Conservation (phyloP, 2,113 vertebrate genomes). For the Podarcis raffonei region DNA sequence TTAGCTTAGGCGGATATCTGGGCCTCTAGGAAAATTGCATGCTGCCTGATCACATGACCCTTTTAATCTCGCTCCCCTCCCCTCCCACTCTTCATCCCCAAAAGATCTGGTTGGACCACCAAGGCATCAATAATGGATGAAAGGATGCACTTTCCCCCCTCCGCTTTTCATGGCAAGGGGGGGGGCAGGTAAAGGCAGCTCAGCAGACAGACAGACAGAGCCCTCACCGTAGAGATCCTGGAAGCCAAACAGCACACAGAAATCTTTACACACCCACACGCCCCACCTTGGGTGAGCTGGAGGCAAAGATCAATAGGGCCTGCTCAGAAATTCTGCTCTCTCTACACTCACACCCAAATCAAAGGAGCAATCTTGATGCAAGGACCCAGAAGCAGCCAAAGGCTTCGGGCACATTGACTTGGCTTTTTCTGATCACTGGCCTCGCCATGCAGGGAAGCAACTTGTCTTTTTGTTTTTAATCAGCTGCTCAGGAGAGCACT, state of each 20-base stretch:
- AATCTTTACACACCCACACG: no score
- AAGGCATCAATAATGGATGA: conserved; percentile 28
- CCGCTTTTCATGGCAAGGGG: not conserved
- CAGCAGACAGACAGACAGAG: no score
- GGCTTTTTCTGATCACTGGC: not conserved
- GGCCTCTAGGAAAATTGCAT: not conserved
- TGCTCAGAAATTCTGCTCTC: not conserved
- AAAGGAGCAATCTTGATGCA: not conserved
- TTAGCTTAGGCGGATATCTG: not conserved
- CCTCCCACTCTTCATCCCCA: not conserved
- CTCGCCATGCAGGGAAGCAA: not conserved
- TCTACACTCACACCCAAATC: not conserved
- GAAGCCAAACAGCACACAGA: not conserved
- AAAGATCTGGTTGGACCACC: not conserved
- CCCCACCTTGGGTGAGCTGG: not conserved
- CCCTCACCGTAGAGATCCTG: accelerated
- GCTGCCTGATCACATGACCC: not conserved
- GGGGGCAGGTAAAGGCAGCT: not conserved
- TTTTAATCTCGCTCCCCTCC: not conserved
- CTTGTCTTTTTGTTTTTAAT: not conserved
- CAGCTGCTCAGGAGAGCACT: not conserved
- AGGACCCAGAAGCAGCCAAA: not conserved
- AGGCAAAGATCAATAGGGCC: not conserved
- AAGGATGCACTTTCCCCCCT: not conserved
- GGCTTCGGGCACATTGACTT: not conserved